Percentiles rank a stretch among this genome's conserved stretches.
Evolutionary conservation across 2,888 invertebrate genomes (phyloP).

Genomic region (Heliconius erato): DNA sequence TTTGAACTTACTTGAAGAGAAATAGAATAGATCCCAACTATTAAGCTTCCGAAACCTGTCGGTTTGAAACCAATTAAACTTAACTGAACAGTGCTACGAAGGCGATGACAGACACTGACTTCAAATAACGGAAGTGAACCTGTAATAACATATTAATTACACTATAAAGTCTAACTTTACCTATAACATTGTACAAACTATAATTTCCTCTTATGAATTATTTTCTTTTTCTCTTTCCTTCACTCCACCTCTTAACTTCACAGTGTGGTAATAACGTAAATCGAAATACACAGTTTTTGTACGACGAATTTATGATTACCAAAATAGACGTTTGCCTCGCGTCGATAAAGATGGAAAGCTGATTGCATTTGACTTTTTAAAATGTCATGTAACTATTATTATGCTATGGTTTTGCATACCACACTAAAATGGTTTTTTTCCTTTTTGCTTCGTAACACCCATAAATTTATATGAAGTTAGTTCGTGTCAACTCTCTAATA

Average conservation of each 20-base stretch:
- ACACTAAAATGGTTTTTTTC: not conserved
- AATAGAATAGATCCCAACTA: constrained; percentile 35
- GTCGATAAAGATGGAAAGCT: not conserved
- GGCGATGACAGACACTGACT: constrained; percentile 42
- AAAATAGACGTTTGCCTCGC: not conserved
- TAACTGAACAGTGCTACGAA: constrained; percentile 49
- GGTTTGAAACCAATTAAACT: constrained; percentile 67
- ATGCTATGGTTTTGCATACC: not conserved
- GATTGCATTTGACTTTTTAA: not conserved
- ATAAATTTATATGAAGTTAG: not conserved
- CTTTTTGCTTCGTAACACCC: not conserved
- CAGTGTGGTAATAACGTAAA: not conserved
- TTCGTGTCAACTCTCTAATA: no score
- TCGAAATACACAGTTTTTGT: not conserved
- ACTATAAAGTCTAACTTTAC: not conserved
- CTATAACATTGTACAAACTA: not conserved
- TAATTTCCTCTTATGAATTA: no score
- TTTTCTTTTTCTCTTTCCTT: not conserved
- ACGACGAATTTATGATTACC: not conserved
- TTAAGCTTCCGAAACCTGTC: constrained; percentile 52
- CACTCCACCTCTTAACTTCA: not conserved
- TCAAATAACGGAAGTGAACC: constrained; percentile 25
- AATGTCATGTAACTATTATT: not conserved
- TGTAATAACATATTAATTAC: constrained; percentile 11
- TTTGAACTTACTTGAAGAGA: constrained; percentile 26